Evolutionary conservation across 1,140 invertebrate genomes (phyloP).

Genomic region (Ceratosolen fusciceps): DNA sequence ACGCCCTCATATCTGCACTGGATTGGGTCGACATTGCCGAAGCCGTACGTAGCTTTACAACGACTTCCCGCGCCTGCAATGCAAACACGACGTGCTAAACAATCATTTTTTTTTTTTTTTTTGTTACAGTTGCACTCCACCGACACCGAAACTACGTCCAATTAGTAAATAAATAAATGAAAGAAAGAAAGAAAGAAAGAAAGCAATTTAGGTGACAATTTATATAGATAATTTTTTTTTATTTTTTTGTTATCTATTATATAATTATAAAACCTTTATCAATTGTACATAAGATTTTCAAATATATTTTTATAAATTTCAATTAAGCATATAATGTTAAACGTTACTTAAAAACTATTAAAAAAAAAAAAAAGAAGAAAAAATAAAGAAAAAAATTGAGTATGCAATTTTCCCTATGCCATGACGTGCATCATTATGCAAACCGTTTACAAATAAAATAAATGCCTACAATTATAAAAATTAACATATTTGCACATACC

Average conservation of each 20-base stretch:
- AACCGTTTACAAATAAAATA: constrained; percentile 49
- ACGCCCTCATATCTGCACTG: constrained; percentile 76
- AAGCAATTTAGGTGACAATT: constrained; percentile 6
- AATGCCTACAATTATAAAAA: constrained; percentile 43
- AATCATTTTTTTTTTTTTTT: too few relatives aligned
- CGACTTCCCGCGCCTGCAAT: too few relatives aligned
- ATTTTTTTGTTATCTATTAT: constrained; percentile 41
- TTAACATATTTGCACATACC: constrained; percentile 5
- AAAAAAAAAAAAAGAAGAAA: too few relatives aligned
- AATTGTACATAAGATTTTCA: constrained; percentile 49
- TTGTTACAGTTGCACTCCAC: constrained; percentile 58
- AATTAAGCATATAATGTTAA: constrained; percentile 41
- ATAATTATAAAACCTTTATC: constrained; percentile 45
- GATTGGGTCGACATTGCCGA: constrained; percentile 85
- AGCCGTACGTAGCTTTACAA: constrained; percentile 73
- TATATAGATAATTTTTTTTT: constrained; percentile 44
- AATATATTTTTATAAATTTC: constrained; percentile 50
- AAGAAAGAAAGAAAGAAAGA: too few relatives aligned
- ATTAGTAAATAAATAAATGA: constrained; percentile 25
- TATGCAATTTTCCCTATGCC: constrained; percentile 45
- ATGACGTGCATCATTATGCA: constrained; percentile 41
- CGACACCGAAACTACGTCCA: constrained; percentile 38
- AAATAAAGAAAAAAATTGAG: constrained; percentile 46
- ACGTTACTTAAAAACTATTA: too few relatives aligned
- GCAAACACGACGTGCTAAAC: too few relatives aligned